Evolutionary conservation across 2,113 vertebrate genomes (phyloP).

Genomic region (Vicugna pacos): DNA sequence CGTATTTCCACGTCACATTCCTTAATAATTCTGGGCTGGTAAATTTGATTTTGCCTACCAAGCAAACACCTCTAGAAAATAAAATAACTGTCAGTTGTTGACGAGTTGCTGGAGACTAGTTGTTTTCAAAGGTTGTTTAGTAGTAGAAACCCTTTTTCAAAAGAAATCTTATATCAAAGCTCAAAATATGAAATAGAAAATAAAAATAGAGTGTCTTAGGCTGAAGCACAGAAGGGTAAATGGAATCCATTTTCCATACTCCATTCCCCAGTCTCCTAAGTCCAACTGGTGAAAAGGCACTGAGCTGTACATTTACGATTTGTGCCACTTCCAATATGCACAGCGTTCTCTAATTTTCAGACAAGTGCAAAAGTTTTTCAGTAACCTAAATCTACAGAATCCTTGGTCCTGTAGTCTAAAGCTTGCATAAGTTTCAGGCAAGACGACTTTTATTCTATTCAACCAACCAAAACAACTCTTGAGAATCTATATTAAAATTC

Average conservation of each 20-base stretch:
- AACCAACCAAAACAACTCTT: neutral
- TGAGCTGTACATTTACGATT: neutral
- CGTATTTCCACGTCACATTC: neutral
- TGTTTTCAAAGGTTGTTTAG: conserved; percentile 9
- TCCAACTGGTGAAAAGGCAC: neutral
- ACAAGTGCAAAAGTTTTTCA: neutral
- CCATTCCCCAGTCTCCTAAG: neutral
- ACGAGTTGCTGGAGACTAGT: neutral
- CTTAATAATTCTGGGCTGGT: conserved; percentile 10
- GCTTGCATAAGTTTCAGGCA: neutral
- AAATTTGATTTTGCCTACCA: neutral
- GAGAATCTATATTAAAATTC: neutral
- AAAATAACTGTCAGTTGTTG: neutral
- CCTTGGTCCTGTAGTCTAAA: neutral
- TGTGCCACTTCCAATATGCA: neutral
- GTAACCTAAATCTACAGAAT: neutral
- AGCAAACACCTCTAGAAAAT: neutral
- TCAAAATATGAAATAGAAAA: conserved; percentile 54
- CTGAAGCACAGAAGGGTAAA: neutral
- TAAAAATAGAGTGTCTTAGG: conserved; percentile 31
- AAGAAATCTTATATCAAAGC: conserved; percentile 10
- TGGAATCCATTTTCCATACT: neutral
- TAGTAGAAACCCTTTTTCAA: neutral
- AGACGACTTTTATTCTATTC: neutral
- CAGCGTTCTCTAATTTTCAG: neutral